These are phyloP conservation scores for Tenthredo scrophulariae DNA, from an alignment of 2,888 invertebrate genomes.

Conservation along the genomic window DNA sequence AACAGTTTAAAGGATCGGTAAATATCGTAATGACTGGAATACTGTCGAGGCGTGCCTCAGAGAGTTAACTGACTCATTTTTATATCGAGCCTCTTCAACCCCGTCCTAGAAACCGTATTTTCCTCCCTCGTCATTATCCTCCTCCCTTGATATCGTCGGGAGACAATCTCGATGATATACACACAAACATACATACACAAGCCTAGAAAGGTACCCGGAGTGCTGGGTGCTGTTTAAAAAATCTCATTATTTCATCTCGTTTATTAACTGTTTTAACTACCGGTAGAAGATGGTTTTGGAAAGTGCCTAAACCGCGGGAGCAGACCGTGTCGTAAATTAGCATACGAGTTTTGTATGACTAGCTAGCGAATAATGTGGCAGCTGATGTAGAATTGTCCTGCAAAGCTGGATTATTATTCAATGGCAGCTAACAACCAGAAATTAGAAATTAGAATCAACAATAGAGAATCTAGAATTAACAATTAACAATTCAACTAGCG, in stretches of 20 bases:
- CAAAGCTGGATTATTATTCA: background rate
- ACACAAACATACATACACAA: background rate
- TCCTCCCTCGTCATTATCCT: background rate
- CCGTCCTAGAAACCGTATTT: background rate
- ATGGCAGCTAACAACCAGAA: conserved; percentile 26
- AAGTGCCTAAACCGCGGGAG: conserved; percentile 1
- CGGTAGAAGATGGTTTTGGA: conserved; percentile 13
- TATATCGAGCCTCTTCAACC: conserved; percentile 56
- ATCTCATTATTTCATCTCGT: background rate
- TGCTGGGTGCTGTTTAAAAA: background rate
- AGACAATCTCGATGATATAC: background rate
- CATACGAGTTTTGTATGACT: conserved; percentile 34
- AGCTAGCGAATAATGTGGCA: background rate
- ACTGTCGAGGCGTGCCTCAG: conserved; percentile 73
- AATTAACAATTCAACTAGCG: conserved; percentile 38
- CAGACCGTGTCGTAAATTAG: conserved; percentile 35
- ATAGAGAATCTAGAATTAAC: conserved; percentile 28
- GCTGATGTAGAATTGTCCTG: background rate
- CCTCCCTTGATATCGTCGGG: background rate
- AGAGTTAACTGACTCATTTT: conserved; percentile 77
- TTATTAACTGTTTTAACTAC: background rate
- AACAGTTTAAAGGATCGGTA: conserved; percentile 66
- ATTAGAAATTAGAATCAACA: conserved; percentile 24
- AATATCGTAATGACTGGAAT: conserved; percentile 74
- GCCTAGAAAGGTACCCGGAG: background rate